phyloP scores from a whole-genome alignment of 30 jellyfish, hydroid and myxozoan genomes.

The Aurelia sp. region DNA sequence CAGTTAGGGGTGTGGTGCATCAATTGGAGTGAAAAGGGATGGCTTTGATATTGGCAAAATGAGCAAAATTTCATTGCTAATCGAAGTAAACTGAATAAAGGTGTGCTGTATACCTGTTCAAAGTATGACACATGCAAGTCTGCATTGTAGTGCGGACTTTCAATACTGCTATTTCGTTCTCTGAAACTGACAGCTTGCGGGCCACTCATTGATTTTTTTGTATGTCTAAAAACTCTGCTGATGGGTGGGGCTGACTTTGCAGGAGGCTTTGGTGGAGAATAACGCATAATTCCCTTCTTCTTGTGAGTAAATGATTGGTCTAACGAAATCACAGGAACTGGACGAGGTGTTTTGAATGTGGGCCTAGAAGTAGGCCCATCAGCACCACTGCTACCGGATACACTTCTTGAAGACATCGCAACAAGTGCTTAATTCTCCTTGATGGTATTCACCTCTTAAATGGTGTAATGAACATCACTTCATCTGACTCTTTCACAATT shows the following conservation, averaged over 20 bases:
- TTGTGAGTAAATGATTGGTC: constrained; percentile 78
- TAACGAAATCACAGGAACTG: constrained; percentile 72
- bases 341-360: constrained; percentile 79
- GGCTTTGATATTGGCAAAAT: no score
- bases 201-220: constrained; percentile 68
- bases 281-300: constrained; percentile 62
- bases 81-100: no score
- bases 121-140: constrained; percentile 57
- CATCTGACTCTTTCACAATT: no score
- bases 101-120: constrained; percentile 42
- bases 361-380: constrained; percentile 40
- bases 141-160: constrained; percentile 69
- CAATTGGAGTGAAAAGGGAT: no score
- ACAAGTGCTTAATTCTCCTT: no score
- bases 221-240: constrained; percentile 84
- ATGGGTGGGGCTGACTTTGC: constrained; percentile 97
- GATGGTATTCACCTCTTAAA: no score
- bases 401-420: not conserved
- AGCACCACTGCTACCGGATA: not conserved
- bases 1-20: no score
- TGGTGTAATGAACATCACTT: no score
- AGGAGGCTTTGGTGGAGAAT: constrained; percentile 94
- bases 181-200: constrained; percentile 91
- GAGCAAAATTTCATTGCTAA: no score
- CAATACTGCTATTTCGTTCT: constrained; percentile 67